Evolutionary conservation across 2,888 invertebrate species (phyloP), one percentile per base, ranked within the genome.

Genomic region (Stramonita haemastoma): DNA sequence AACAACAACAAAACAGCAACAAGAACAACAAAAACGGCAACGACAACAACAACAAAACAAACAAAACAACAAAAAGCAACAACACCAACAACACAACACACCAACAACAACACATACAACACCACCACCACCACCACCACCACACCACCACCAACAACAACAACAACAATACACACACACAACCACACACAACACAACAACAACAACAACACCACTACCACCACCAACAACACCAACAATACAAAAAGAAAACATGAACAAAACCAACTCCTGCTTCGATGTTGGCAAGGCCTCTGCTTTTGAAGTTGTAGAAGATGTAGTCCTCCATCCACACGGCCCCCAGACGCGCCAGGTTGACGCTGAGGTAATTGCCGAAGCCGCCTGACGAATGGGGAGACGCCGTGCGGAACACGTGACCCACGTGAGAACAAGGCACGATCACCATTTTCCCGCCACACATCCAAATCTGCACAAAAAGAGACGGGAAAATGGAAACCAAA

Each of bases 281-380:
- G 66, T 86, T 4, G 0, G 66, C n/a, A 17, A 73, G 2, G 22
- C 73, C 26, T 19, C 87, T 26, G 57, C 57, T 60, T 17, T 13
- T 36, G 56, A 32, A 22, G 60, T 13, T 36, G 81, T 87, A 87
- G 34, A 79, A n/a, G 26, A 6, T 32, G 81, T 87, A 87, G 0
- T 87, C 87, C 17, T 87, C 87, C 87, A 87, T 29, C 87, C 87
- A 87, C n/a, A 87, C 87, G 19, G 73, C 73, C 5, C 57, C 73
- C 87, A 87, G 34, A 0, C 87, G 22, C 17, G 17, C 36, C 32
- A 87, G 29, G 81, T 87, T 87, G 79, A n/a, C 29, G 57, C 26
- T 13, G 22, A 87, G 77, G 15, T 70, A n/a, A 57, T 73, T 57
- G 32, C 22, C 1, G 66, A 60, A 86, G 60, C 57, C 87, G 32